These are phyloP conservation scores for Choloepus hoffmanni DNA, from an alignment of 2,113 vertebrate genomes.

Conservation along the genomic window DNA sequence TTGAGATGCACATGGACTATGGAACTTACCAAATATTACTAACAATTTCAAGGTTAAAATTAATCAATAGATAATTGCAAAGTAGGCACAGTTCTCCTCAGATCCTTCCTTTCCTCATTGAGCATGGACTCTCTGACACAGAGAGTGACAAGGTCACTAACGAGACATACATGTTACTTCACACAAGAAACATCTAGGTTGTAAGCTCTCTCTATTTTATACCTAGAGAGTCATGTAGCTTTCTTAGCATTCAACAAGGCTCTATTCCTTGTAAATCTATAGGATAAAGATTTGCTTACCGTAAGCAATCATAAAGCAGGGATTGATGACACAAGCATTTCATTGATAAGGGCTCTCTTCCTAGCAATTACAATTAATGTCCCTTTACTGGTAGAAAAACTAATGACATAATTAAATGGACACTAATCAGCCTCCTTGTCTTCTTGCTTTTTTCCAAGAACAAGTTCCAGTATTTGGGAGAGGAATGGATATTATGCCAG, in stretches of 20 bases:
- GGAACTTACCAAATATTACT: not conserved
- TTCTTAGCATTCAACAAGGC: not conserved
- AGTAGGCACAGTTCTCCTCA: not conserved
- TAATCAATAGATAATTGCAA: not conserved
- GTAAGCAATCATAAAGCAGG: not conserved
- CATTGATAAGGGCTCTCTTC: not conserved
- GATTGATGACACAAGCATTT: not conserved
- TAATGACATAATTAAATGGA: not conserved
- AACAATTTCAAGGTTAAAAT: not conserved
- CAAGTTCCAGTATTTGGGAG: not conserved
- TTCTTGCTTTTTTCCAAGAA: not conserved
- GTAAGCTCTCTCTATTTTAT: not conserved
- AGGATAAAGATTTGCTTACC: not conserved
- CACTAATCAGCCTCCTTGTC: not conserved
- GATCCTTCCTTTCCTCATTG: not conserved
- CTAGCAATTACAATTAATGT: not conserved
- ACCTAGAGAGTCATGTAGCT: not conserved
- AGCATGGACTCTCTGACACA: not conserved
- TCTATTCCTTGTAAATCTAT: not conserved
- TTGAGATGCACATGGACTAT: not conserved
- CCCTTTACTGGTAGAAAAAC: not conserved
- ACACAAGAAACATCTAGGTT: not conserved
- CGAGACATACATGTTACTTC: not conserved
- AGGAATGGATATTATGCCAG: not conserved
- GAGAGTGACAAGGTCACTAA: not conserved